Base-by-base conservation (phyloP, 1,140 invertebrate species). In the Theocolax elegans region DNA sequence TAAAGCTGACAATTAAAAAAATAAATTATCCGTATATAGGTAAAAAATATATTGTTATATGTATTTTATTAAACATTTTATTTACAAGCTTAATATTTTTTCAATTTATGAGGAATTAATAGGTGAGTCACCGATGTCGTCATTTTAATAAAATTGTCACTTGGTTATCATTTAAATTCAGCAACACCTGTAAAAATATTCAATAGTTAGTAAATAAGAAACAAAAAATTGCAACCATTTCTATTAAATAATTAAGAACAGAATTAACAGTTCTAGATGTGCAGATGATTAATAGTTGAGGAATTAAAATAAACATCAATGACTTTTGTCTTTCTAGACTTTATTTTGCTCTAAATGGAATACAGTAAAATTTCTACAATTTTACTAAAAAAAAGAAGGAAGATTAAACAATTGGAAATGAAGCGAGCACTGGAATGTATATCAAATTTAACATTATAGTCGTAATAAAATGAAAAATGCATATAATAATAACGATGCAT, bases 291-390 rank as follows among this genome's bases (percentile, higher is more conserved):
- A 35, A 35, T 35, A 35, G 4, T 6, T 35, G 48, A 17, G 23
- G 23, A 60, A 44, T 29, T 44, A 60, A 15, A 42, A 60, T 44
- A 12, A 10, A 27, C 13, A 44, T 27, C 44, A 15, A 23, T 60
- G 3, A 27, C 31, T n/a, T 62, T 62, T 62, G 15, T 35, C 84
- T 85, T 86, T 85, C 83, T 86, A 86, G 84, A 84, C 82, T 85
- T 86, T 86, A 84, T 85, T 85, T 85, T 84, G 80, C 83, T 85
- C 79, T 83, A 83, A 84, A 85, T 84, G 73, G 77, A 84, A 81
- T 86, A 86, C 83, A 86, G 82, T 79, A 80, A 76, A 29, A 71
- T 80, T 79, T 85, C 80, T 85, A 86, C 83, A 86, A 83, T 15
- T 77, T 78, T 69, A 79, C 75, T 75, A 80, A 77, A 74, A 76